These are phyloP conservation scores for Drosophila kikkawai DNA, from an alignment of 1,140 invertebrate genomes.

Conservation along the genomic window DNA sequence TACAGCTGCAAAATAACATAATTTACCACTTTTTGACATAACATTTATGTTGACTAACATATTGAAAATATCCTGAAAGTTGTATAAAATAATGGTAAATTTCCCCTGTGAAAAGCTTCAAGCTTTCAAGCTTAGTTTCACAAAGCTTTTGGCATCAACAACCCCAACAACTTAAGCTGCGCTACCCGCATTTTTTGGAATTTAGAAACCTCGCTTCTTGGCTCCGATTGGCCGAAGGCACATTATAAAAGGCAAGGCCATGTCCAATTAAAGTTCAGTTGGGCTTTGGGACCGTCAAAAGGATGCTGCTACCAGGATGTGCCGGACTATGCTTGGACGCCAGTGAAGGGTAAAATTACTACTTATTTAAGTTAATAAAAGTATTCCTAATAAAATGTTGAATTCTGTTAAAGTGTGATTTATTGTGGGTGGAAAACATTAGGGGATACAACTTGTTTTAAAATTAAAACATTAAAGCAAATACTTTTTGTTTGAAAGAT, in stretches of 20 bases:
- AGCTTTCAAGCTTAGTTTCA: slow-evolving; percentile 54
- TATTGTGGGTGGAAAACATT: neutral
- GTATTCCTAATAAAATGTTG: slow-evolving; percentile 12
- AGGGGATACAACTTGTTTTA: neutral
- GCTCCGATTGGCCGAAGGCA: slow-evolving; percentile 53
- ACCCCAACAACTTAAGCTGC: slow-evolving; percentile 3
- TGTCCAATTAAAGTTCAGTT: slow-evolving; percentile 72
- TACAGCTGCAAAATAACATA: neutral
- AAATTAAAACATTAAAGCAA: too few species aligned
- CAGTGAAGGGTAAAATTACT: neutral
- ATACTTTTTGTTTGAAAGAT: too few species aligned
- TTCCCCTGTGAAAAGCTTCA: slow-evolving; percentile 34
- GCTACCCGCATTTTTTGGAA: slow-evolving; percentile 31
- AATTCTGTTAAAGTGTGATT: slow-evolving; percentile 5
- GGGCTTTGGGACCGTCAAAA: slow-evolving; percentile 9
- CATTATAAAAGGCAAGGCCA: slow-evolving; percentile 64
- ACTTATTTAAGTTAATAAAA: neutral
- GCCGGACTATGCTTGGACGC: neutral
- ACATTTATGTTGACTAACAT: slow-evolving; percentile 9
- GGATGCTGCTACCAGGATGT: slow-evolving; percentile 8
- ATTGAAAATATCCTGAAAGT: slow-evolving; percentile 18
- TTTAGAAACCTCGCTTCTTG: slow-evolving; percentile 42
- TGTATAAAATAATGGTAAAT: slow-evolving; percentile 52
- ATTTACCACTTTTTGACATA: too few species aligned
- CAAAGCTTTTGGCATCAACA: slow-evolving; percentile 22